These are phyloP conservation scores for Semibalanus balanoides DNA, from an alignment of 1,140 invertebrate genomes.

Conservation along the genomic window DNA sequence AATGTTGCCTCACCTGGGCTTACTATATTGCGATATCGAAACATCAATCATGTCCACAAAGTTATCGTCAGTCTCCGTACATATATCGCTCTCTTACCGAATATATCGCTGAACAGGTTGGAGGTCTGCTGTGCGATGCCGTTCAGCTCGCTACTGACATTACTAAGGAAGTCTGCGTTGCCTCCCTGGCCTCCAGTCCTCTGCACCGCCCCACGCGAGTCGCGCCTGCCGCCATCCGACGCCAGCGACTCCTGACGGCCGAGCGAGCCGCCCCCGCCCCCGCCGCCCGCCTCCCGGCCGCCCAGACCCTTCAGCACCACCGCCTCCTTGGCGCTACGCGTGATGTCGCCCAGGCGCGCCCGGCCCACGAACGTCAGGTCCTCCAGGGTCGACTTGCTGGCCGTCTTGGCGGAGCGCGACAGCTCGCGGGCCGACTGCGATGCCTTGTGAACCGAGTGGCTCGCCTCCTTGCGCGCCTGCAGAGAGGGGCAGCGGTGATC, in stretches of 20 bases:
- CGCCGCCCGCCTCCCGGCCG: conserved; percentile 1
- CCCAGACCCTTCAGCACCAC: conserved; percentile 36
- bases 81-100: conserved; percentile 51
- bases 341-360: conserved; percentile 71
- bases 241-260: neutral
- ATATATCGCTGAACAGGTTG: conserved; percentile 80
- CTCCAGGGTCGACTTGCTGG: conserved; percentile 73
- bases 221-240: neutral
- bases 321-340: conserved; percentile 74
- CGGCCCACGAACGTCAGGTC: conserved; percentile 74
- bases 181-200: neutral
- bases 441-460: neutral
- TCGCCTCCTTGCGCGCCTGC: conserved; percentile 18
- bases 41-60: too few relatives aligned
- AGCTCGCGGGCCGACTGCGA: neutral
- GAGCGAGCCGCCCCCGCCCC: conserved; percentile 16
- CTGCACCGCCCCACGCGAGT: neutral
- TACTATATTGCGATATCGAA: too few relatives aligned
- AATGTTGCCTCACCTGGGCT: too few relatives aligned
- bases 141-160: conserved; percentile 75
- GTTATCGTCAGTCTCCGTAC: too few relatives aligned
- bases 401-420: conserved; percentile 23
- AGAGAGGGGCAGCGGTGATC: too few relatives aligned
- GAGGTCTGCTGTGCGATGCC: conserved; percentile 76
- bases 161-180: conserved; percentile 56